phyloP scores from a whole-genome alignment of 2,113 vertebrate species.

The Channa argus region DNA sequence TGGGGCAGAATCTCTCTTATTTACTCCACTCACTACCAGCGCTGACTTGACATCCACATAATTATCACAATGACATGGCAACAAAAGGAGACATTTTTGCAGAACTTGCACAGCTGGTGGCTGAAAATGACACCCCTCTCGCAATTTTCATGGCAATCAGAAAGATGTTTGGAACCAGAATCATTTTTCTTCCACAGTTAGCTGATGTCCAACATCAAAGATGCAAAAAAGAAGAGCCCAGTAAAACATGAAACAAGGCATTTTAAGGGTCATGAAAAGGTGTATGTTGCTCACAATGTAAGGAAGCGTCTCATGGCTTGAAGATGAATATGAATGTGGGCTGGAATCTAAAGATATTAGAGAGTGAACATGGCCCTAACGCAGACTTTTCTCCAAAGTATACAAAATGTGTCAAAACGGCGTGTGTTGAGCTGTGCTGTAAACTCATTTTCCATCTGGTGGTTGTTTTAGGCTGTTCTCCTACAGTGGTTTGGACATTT shows the following conservation, averaged over 20 bases:
- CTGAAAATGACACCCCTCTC: background rate
- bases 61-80: conserved; percentile 4
- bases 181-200: background rate
- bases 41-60: conserved; percentile 4
- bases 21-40: background rate
- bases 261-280: background rate
- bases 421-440: background rate
- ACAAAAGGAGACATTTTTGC: conserved; percentile 5
- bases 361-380: conserved; percentile 37
- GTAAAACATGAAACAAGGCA: background rate
- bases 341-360: conserved; percentile 30
- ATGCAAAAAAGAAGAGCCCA: background rate
- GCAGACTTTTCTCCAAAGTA: conserved; percentile 39
- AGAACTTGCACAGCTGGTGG: conserved; percentile 21
- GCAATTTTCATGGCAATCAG: background rate
- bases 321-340: conserved; percentile 9
- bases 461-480: no score
- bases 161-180: background rate
- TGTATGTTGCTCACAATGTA: no score
- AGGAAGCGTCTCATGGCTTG: no score
- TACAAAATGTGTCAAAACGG: conserved; percentile 19
- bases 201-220: background rate
- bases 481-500: background rate
- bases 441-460: no score
- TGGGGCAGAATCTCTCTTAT: no score